phyloP scores from a whole-genome alignment of 2,888 invertebrate genomes.

The Scaeva pyrastri region DNA sequence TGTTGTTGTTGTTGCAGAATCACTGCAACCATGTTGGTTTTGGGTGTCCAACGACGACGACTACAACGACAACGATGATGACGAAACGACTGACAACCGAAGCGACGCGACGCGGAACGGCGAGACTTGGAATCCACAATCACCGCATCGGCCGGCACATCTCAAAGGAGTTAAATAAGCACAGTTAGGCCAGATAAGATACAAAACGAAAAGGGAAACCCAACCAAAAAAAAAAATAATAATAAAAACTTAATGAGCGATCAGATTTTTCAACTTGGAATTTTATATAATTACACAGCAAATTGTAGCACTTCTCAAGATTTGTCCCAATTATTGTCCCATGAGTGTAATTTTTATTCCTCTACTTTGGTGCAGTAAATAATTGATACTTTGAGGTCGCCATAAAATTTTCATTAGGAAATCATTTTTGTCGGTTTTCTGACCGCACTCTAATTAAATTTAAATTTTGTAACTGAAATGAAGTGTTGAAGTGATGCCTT shows the following conservation, averaged over 20 bases:
- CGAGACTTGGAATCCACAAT: conserved; percentile 42
- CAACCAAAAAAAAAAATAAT: not conserved
- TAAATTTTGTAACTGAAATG: not conserved
- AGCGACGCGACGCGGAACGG: no score
- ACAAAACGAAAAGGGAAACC: not conserved
- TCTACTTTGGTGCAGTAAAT: conserved; percentile 68
- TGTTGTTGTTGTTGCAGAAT: conserved; percentile 31
- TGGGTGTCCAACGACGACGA: no score
- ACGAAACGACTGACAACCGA: no score
- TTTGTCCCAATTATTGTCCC: conserved; percentile 9
- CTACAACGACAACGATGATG: no score
- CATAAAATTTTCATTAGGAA: not conserved
- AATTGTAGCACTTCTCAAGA: conserved; percentile 26
- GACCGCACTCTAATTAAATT: conserved; percentile 15
- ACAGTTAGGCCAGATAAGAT: conserved; percentile 28
- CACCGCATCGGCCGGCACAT: conserved; percentile 45
- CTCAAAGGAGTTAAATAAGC: conserved; percentile 66
- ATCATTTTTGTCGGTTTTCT: conserved; percentile 3
- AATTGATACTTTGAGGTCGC: conserved; percentile 2
- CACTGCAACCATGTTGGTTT: conserved; percentile 47
- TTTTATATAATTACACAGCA: conserved; percentile 32
- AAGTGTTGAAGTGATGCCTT: not conserved
- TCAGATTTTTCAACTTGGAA: conserved; percentile 28
- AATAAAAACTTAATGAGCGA: conserved; percentile 50
- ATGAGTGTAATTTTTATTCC: conserved; percentile 1